Conservation (phyloP, 2,797 vertebrate genomes). For the Glossophaga mutica region DNA sequence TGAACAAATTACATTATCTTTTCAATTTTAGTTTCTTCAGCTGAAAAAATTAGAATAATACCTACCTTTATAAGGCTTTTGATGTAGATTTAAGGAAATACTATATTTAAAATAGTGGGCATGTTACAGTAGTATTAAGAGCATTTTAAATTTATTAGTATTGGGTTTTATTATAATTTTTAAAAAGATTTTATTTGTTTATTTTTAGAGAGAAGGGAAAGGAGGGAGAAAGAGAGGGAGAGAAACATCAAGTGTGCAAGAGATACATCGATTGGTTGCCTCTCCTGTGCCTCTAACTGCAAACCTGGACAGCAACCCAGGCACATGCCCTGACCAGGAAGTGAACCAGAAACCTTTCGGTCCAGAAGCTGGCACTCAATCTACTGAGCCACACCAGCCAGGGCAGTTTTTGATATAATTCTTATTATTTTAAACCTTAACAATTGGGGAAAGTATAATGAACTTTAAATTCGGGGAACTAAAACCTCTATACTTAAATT, state of each 20-base stretch:
- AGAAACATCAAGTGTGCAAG: not conserved
- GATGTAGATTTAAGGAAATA: not conserved
- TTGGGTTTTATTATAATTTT: not conserved
- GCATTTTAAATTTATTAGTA: not conserved
- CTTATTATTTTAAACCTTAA: slow-evolving; percentile 26
- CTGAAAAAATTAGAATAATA: slow-evolving; percentile 47
- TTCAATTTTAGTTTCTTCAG: slow-evolving; percentile 30
- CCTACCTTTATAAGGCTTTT: not conserved
- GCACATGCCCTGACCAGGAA: not conserved
- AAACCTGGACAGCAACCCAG: not conserved
- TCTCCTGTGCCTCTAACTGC: not conserved
- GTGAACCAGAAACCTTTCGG: not conserved
- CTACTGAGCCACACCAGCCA: not conserved
- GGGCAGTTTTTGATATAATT: not conserved
- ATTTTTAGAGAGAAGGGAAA: not conserved
- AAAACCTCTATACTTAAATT: slow-evolving; percentile 13
- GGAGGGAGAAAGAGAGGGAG: not conserved
- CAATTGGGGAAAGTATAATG: not conserved
- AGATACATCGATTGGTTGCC: not conserved
- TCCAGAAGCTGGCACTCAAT: not conserved
- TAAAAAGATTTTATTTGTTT: not conserved
- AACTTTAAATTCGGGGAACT: not conserved
- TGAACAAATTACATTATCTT: not conserved
- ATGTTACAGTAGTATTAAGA: not conserved
- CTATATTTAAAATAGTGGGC: slow-evolving; percentile 18